phyloP scores from a whole-genome alignment of 2,888 invertebrate species.

The Acronicta psi region DNA sequence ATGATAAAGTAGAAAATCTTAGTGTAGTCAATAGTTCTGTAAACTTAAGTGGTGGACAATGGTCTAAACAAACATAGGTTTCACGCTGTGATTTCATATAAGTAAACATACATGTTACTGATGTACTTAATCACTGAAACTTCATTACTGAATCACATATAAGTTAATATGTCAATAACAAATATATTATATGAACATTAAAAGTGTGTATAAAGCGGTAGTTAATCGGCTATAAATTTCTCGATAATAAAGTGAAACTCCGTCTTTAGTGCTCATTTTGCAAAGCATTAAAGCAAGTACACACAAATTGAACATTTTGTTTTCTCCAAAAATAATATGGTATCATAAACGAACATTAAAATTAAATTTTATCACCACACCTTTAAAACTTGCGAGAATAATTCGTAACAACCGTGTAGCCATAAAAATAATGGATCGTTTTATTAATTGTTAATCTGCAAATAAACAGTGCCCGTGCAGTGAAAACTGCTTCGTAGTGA shows the following conservation, averaged over 20 bases:
- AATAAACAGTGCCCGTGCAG: conserved; percentile 48
- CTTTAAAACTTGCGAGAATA: conserved; percentile 37
- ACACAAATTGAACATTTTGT: conserved; percentile 3
- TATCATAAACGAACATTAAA: conserved; percentile 35
- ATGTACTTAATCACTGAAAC: too few species aligned
- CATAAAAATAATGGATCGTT: conserved; percentile 57
- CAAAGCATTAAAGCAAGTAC: background rate
- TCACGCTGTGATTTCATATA: too few species aligned
- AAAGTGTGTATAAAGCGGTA: background rate
- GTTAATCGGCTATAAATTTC: background rate
- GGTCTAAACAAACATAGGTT: too few species aligned
- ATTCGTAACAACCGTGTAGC: conserved; percentile 43
- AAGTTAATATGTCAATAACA: too few species aligned
- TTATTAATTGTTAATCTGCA: conserved; percentile 60
- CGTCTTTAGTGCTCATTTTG: conserved; percentile 8
- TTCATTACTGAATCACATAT: too few species aligned
- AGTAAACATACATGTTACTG: too few species aligned
- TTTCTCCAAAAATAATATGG: conserved; percentile 29
- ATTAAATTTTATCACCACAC: conserved; percentile 43
- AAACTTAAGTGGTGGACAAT: too few species aligned
- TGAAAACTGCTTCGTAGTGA: conserved; percentile 35
- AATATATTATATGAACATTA: too few species aligned
- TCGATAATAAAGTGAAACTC: conserved; percentile 1
- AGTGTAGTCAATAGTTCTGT: too few species aligned
- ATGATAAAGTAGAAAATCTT: too few species aligned